Conservation (phyloP, 2,797 vertebrate species). For the Semotilus atromaculatus region DNA sequence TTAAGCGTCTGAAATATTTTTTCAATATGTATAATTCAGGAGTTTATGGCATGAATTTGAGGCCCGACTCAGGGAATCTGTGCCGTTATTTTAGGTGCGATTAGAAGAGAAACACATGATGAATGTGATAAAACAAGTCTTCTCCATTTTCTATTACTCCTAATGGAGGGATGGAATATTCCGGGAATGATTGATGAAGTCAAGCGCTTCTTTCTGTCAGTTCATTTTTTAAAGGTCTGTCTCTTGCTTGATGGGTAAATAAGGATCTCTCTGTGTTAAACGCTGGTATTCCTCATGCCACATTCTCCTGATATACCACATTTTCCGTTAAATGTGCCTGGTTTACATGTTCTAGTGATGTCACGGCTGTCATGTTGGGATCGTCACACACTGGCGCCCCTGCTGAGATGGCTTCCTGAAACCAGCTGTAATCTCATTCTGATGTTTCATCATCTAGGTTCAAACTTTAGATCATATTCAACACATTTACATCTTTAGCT, state of each 20-base stretch:
- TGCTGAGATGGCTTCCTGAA: conserved; percentile 21
- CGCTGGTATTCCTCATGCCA: conserved; percentile 62
- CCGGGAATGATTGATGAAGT: conserved; percentile 80
- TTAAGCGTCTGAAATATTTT: conserved; percentile 74
- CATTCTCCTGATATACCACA: conserved; percentile 51
- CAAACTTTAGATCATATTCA: conserved; percentile 9
- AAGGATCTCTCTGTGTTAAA: conserved; percentile 74
- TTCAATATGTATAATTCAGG: conserved; percentile 76
- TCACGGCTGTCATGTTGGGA: conserved; percentile 2
- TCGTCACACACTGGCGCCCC: conserved; percentile 2
- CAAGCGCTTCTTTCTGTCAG: conserved; percentile 73
- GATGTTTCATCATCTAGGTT: conserved; percentile 18
- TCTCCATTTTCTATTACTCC: conserved; percentile 78
- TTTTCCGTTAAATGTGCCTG: conserved; percentile 2
- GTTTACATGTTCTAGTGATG: conserved; percentile 33
- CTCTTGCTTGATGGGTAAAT: conserved; percentile 75
- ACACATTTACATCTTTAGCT: conserved; percentile 15
- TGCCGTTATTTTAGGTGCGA: conserved; percentile 72
- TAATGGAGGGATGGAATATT: conserved; percentile 81
- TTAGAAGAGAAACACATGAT: conserved; percentile 74
- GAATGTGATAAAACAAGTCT: conserved; percentile 80
- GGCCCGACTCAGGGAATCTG: conserved; percentile 68
- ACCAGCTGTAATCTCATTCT: not conserved
- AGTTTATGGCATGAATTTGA: conserved; percentile 78
- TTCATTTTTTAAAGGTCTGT: conserved; percentile 78